phyloP scores from a whole-genome alignment of 2,888 invertebrate species.

The Melikaiella ostensackeni region DNA sequence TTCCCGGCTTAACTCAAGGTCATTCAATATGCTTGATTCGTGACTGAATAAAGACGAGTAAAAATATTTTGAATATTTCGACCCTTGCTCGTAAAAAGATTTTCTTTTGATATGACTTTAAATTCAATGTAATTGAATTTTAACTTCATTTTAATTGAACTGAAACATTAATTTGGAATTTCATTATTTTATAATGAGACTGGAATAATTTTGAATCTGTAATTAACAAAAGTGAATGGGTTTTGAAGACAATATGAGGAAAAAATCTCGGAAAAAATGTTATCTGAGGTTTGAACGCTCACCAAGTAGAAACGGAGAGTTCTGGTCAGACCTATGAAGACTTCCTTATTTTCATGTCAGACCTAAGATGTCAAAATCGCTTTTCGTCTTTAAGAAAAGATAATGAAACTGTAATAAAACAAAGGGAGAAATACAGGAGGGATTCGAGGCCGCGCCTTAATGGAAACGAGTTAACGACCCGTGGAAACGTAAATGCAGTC shows the following conservation, averaged over 20 bases:
- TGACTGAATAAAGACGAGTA: neutral
- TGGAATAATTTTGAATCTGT: neutral
- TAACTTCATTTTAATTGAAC: neutral
- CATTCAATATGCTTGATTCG: constrained; percentile 43
- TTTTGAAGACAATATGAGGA: no score
- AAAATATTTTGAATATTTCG: constrained; percentile 19
- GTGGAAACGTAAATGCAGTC: constrained; percentile 72
- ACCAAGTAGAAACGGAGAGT: neutral
- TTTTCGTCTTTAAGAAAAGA: constrained; percentile 24
- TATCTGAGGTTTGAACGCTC: no score
- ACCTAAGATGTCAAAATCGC: neutral
- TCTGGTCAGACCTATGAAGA: neutral
- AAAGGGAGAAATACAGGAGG: constrained; percentile 47
- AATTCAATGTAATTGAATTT: neutral
- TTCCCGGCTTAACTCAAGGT: constrained; percentile 51
- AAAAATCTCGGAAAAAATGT: neutral
- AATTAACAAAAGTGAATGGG: neutral
- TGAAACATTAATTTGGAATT: neutral
- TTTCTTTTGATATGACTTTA: neutral
- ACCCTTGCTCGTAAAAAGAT: neutral
- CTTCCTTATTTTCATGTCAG: neutral
- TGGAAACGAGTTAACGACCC: constrained; percentile 74
- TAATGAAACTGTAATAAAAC: constrained; percentile 53
- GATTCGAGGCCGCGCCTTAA: constrained; percentile 68
- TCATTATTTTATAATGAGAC: neutral